phyloP scores from a whole-genome alignment of 2,113 vertebrate species.

The Gasterosteus nipponicus region DNA sequence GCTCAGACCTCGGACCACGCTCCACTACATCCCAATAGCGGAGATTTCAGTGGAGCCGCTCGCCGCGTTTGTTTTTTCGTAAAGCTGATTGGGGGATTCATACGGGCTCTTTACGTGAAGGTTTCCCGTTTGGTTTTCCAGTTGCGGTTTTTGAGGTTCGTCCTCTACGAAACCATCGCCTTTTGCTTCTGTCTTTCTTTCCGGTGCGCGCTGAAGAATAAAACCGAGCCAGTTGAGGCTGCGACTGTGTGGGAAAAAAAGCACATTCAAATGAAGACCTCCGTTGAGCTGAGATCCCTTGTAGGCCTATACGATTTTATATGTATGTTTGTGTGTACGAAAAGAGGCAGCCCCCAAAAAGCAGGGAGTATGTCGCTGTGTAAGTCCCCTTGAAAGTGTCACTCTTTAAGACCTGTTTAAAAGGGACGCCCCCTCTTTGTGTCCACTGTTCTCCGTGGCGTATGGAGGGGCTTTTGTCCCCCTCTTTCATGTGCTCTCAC shows the following conservation, averaged over 20 bases:
- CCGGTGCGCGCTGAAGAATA: not conserved
- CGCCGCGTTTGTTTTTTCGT: constrained; percentile 70
- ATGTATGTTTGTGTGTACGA: constrained; percentile 76
- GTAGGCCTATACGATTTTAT: constrained; percentile 73
- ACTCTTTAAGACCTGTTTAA: constrained; percentile 83
- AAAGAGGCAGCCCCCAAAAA: constrained; percentile 74
- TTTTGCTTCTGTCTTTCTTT: constrained; percentile 54
- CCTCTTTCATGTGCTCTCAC: constrained; percentile 82
- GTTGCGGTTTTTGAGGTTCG: constrained; percentile 35
- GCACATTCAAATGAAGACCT: constrained; percentile 75
- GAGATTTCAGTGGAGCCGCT: constrained; percentile 65
- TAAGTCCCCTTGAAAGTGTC: constrained; percentile 83
- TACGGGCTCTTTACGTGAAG: constrained; percentile 55
- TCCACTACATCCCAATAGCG: constrained; percentile 77
- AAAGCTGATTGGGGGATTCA: constrained; percentile 63
- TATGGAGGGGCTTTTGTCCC: constrained; percentile 83
- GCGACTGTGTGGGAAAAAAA: constrained; percentile 44
- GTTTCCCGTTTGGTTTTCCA: constrained; percentile 67
- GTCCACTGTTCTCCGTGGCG: constrained; percentile 81
- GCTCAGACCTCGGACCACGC: constrained; percentile 74
- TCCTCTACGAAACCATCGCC: constrained; percentile 31
- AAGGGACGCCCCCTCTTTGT: constrained; percentile 85
- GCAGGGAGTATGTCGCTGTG: constrained; percentile 76
- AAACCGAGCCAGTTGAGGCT: constrained; percentile 34
- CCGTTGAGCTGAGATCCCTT: constrained; percentile 65